Evolutionary conservation across 2,113 vertebrate species (phyloP).

Genomic region (Varanus komodoensis): DNA sequence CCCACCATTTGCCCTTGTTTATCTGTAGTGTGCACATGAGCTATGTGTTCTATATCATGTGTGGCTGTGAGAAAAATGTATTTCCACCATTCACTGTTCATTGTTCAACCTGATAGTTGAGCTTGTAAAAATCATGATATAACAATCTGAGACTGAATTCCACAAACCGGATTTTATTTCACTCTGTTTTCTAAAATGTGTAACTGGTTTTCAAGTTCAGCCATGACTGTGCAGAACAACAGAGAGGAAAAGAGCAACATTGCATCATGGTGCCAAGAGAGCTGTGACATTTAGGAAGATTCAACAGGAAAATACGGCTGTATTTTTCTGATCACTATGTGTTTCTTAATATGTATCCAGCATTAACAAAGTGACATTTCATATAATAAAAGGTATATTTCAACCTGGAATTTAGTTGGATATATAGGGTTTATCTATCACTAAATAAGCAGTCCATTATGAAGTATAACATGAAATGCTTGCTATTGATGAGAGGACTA

Average conservation of each 20-base stretch:
- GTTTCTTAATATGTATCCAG: background rate
- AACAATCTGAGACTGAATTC: background rate
- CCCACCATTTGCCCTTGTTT: constrained; percentile 25
- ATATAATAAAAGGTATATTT: background rate
- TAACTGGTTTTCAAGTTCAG: background rate
- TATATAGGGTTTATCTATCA: background rate
- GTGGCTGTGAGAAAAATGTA: background rate
- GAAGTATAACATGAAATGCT: background rate
- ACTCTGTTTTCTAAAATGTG: background rate
- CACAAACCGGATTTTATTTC: background rate
- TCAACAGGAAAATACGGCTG: background rate
- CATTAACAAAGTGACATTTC: background rate
- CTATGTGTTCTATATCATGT: constrained; percentile 15
- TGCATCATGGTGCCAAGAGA: constrained; percentile 13
- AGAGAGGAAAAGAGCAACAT: background rate
- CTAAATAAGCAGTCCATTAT: background rate
- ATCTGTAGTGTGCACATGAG: constrained; percentile 38
- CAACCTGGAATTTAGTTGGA: background rate
- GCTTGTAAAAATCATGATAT: constrained; percentile 24
- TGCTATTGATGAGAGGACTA: background rate
- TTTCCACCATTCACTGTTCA: constrained; percentile 27
- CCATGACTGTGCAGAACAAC: background rate
- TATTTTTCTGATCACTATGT: background rate
- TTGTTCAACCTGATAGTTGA: background rate
- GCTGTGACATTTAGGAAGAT: constrained; percentile 26